Conservation (phyloP, 2,113 vertebrate genomes). For the Podocnemis expansa region DNA sequence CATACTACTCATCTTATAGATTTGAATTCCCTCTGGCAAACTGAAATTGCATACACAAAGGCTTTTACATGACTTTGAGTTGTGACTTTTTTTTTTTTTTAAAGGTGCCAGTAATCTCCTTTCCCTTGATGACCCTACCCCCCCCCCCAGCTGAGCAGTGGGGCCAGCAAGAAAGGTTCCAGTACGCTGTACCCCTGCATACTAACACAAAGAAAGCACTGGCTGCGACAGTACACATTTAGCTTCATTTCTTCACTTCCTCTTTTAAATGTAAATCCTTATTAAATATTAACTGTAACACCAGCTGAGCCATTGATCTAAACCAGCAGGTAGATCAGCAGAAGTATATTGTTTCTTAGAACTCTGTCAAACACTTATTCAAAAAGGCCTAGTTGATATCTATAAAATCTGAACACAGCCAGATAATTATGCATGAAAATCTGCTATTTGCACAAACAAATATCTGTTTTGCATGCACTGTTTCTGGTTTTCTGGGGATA, state of each 20-base stretch:
- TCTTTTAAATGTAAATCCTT: slow-evolving; percentile 33
- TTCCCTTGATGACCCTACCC: no score
- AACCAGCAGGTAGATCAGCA: slow-evolving; percentile 9
- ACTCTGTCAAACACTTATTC: background rate
- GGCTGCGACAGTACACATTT: background rate
- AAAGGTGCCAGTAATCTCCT: no score
- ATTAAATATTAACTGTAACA: slow-evolving; percentile 70
- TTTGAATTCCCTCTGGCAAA: background rate
- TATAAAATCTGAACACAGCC: slow-evolving; percentile 13
- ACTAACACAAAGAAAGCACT: no score
- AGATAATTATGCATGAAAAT: slow-evolving; percentile 22
- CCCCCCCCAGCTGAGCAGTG: no score
- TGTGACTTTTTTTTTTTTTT: no score
- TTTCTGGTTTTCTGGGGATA: background rate
- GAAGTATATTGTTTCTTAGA: slow-evolving; percentile 31
- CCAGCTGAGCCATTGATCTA: slow-evolving; percentile 58
- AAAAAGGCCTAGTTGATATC: slow-evolving; percentile 32
- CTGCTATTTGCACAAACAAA: slow-evolving; percentile 3
- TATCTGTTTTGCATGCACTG: background rate
- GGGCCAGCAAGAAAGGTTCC: no score
- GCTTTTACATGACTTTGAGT: slow-evolving; percentile 30
- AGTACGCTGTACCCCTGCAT: no score
- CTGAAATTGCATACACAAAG: background rate
- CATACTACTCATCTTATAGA: background rate
- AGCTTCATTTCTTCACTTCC: slow-evolving; percentile 41